A percentile compares a stretch with the other conserved stretches of the same genome.
These are phyloP conservation scores for Sparus aurata DNA, from an alignment of 2,797 vertebrate species.

Conservation along the genomic window DNA sequence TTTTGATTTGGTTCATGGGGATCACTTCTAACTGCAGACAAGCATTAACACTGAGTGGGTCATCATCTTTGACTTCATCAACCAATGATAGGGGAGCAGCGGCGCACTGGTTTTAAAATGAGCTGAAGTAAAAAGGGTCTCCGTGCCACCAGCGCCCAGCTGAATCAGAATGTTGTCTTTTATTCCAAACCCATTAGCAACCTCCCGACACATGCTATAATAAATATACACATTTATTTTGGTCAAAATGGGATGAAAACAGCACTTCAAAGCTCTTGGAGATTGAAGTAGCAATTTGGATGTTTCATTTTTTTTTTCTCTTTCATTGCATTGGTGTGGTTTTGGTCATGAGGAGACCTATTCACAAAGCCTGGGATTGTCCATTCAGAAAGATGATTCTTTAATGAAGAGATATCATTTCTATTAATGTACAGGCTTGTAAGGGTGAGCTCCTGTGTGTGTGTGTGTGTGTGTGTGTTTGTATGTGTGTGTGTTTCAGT, in stretches of 20 bases:
- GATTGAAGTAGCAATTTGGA: slow-evolving; percentile 83
- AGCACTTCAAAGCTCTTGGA: slow-evolving; percentile 86
- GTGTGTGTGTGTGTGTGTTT: neutral
- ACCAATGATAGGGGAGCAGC: slow-evolving; percentile 80
- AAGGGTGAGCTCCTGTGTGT: slow-evolving; percentile 1
- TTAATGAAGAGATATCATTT: slow-evolving; percentile 83
- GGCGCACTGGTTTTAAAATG: slow-evolving; percentile 77
- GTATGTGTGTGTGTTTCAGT: slow-evolving; percentile 19
- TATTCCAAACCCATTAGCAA: slow-evolving; percentile 89
- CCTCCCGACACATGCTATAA: slow-evolving; percentile 83
- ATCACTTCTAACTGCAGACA: slow-evolving; percentile 79
- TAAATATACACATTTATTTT: slow-evolving; percentile 86
- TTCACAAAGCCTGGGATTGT: slow-evolving; percentile 75
- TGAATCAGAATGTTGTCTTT: slow-evolving; percentile 85
- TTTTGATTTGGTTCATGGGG: slow-evolving; percentile 76
- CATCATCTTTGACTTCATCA: slow-evolving; percentile 82
- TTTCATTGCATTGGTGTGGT: slow-evolving; percentile 67
- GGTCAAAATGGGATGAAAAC: slow-evolving; percentile 85
- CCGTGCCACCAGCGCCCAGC: slow-evolving; percentile 70
- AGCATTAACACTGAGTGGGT: slow-evolving; percentile 78
- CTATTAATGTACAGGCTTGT: slow-evolving; percentile 57
- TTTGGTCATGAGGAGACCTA: slow-evolving; percentile 71
- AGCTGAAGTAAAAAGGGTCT: slow-evolving; percentile 81
- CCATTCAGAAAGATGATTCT: slow-evolving; percentile 80
- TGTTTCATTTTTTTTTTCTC: slow-evolving; percentile 67